Conservation (phyloP, 2,113 vertebrate genomes). For the Alligator mississippiensis region DNA sequence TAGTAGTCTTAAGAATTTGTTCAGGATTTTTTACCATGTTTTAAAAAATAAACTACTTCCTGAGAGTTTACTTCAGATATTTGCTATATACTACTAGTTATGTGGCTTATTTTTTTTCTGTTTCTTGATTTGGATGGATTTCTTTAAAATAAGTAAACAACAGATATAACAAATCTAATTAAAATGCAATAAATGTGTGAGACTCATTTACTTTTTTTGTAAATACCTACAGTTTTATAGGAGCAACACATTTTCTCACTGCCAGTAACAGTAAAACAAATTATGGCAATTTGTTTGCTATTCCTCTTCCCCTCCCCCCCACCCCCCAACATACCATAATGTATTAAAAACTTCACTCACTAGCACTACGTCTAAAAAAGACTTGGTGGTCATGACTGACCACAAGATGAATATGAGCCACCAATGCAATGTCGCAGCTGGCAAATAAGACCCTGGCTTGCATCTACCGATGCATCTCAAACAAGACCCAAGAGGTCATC, state of each 20-base stretch:
- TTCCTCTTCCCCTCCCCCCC: neutral
- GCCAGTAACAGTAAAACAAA: neutral
- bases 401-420: no score
- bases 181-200: neutral
- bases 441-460: no score
- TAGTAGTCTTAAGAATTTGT: neutral
- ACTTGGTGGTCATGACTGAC: no score
- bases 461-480: no score
- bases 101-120: neutral
- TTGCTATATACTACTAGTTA: neutral
- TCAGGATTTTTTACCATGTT: no score
- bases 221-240: neutral
- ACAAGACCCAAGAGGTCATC: no score
- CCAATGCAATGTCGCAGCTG: no score
- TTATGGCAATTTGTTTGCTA: neutral
- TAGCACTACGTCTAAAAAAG: no score
- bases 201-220: neutral
- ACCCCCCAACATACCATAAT: neutral
- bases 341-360: no score
- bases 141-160: neutral
- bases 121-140: neutral
- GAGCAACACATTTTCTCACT: neutral
- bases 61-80: neutral
- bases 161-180: neutral
- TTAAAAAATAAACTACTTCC: neutral